Evolutionary conservation across 53 echinoderm and acorn worm genomes (phyloP), one percentile per base, ranked within the genome.

Genomic region (Paracentrotus lividus): DNA sequence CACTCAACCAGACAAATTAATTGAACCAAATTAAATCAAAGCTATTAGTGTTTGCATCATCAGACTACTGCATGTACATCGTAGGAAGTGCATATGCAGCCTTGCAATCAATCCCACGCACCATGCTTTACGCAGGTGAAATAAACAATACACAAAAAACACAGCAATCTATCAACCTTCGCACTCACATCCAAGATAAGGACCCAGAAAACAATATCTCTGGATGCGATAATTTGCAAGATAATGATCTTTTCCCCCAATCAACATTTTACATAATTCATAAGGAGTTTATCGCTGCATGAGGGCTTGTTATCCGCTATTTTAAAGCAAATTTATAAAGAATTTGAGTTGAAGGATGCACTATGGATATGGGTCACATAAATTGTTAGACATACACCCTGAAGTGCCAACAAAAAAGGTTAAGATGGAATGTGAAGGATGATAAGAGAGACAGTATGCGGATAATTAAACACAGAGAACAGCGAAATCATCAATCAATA

Each of bases 121-220:
- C n/a, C n/a, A n/a, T n/a, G n/a, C n/a, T n/a, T n/a, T 64, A 69
- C 72, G 40, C 72, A 69, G 72, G 72, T 69, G 72, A 69, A 69
- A 20, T 69, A 36, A 38, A 69, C 72, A 69, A 69, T 69, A 69
- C 34, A 38, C 4, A 16, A 69, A 13, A 20, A 69, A 20, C 72
- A 34, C 38, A 16, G 34, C 20, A 0, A 69, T 69, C 72, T 20
- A 36, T 69, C 72, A 69, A 69, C 72, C 72, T 18, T 69, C 72
- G 32, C 21, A 59, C 59, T 59, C 18, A 32, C 29, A 3, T 5
- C 6, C 51, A 13, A 36, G 72, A 69, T 38, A 36, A 69, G 16
- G 38, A 36, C 38, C 38, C 38, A 26, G 36, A 0, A 36, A 72
- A 72, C 20, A 72, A 72, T 72, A 36, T 72, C 72, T 21, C 20